Base-by-base conservation (phyloP, 2,888 invertebrate genomes). In the Drosophila borealis region DNA sequence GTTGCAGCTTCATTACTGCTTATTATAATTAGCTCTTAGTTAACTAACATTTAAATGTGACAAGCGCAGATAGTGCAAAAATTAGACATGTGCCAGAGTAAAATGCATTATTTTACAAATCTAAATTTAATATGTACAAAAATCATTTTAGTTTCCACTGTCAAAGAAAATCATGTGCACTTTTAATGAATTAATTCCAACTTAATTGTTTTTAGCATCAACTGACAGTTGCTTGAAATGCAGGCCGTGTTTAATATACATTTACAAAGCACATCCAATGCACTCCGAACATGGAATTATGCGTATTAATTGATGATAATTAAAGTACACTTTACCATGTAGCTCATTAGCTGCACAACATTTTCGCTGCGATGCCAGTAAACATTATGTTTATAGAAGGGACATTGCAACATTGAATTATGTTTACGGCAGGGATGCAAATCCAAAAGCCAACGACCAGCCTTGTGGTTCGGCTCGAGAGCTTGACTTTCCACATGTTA, bases 11-110 rank as follows among this genome's bases (percentile, higher is more conserved):
- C 25, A 25, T 8, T 2, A 29, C 8, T 29, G 29, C 29, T 6
- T 10, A 14, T 49, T 49, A 4, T 48, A 56, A 65, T 66, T 49
- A 53, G 36, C 39, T 60, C 54, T 0, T 50, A 50, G 64, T 70
- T 50, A 54, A 45, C 53, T 8, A 2, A 29, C 8, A 29, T 29
- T 29, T 29, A 8, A 29, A 8, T 29, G 29, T 29, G 29, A 2
- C 29, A 29, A 8, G 25, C 25, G 25, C 25, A 25, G 25, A 2
- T 25, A 5, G 29, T 8, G 29, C 29, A 8, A 25, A 8, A 29
- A 8, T 8, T 29, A 29, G 8, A 29, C 29, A 29, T 29, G 8
- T 29, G 29, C 8, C 29, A 29, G 29, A 29, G 29, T 8, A 8
- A 8, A 29, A 8, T 29, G 29, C 8, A 29, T 29, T 8, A 29